Percentiles rank a stretch among this genome's conserved stretches.
phyloP scores from a whole-genome alignment of 2,888 invertebrate species.

The Drosophila mayaguana region DNA sequence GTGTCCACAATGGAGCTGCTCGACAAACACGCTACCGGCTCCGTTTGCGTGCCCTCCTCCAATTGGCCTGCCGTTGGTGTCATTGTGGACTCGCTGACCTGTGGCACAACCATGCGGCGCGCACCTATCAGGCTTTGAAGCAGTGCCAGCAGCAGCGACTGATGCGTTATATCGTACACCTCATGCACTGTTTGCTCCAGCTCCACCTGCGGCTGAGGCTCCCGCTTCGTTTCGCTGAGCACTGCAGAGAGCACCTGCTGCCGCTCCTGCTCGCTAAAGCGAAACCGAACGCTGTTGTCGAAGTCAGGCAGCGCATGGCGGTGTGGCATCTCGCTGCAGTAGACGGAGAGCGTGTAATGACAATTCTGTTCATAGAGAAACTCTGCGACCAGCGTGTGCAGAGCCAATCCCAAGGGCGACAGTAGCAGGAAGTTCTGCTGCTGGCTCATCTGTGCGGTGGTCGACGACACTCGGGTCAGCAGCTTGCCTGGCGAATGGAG shows the following conservation, averaged over 20 bases:
- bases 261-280: slow-evolving; percentile 80
- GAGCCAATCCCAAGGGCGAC: slow-evolving; percentile 76
- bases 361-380: slow-evolving; percentile 84
- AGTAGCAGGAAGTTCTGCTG: slow-evolving; percentile 48
- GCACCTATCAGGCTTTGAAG: slow-evolving; percentile 38
- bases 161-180: slow-evolving; percentile 37
- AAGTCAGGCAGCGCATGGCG: slow-evolving; percentile 83
- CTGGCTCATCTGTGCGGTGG: slow-evolving; percentile 16
- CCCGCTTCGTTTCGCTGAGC: slow-evolving; percentile 31
- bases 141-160: slow-evolving; percentile 39
- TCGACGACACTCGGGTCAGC: slow-evolving; percentile 37
- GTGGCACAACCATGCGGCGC: not conserved
- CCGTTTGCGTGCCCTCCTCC: slow-evolving; percentile 34
- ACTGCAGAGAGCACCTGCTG: slow-evolving; percentile 69
- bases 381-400: slow-evolving; percentile 84
- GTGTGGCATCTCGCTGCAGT: slow-evolving; percentile 83
- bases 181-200: slow-evolving; percentile 7
- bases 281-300: slow-evolving; percentile 73
- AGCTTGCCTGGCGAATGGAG: slow-evolving; percentile 40
- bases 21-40: slow-evolving; percentile 30
- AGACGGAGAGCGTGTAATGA: slow-evolving; percentile 84
- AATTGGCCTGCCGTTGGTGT: not conserved
- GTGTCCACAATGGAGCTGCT: slow-evolving; percentile 31
- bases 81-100: slow-evolving; percentile 2
- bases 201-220: not conserved